Evolutionary conservation across 1,140 invertebrate genomes (phyloP).

Genomic region (Drosophila busckii): DNA sequence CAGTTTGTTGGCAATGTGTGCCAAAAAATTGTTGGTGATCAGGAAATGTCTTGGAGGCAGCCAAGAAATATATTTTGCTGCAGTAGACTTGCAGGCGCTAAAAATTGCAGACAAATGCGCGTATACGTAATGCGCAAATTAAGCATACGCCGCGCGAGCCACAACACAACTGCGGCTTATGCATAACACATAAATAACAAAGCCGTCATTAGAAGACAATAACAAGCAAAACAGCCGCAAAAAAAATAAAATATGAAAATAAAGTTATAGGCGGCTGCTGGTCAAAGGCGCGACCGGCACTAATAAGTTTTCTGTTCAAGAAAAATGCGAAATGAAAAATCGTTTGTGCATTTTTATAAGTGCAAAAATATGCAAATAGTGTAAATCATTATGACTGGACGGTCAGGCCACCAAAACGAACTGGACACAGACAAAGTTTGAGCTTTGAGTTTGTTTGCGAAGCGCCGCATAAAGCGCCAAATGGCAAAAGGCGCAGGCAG

Average conservation of each 20-base stretch:
- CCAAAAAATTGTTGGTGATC: slow-evolving; percentile 13
- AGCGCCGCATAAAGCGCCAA: slow-evolving; percentile 18
- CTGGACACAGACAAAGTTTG: slow-evolving; percentile 61
- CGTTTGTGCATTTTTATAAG: slow-evolving; percentile 77
- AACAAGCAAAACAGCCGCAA: slow-evolving; percentile 7
- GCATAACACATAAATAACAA: slow-evolving; percentile 72
- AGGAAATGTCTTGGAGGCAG: slow-evolving; percentile 35
- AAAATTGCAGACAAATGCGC: slow-evolving; percentile 53
- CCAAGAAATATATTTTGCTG: slow-evolving; percentile 40
- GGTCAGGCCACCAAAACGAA: slow-evolving; percentile 2
- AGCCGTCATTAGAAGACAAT: slow-evolving; percentile 41
- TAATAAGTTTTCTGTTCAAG: slow-evolving; percentile 75
- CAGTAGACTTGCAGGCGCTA: slow-evolving; percentile 72
- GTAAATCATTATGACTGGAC: slow-evolving; percentile 72
- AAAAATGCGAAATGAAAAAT: slow-evolving; percentile 73
- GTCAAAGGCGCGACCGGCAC: slow-evolving; percentile 58
- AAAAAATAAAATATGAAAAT: slow-evolving; percentile 15
- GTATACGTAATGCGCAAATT: slow-evolving; percentile 53
- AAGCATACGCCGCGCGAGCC: slow-evolving; percentile 42
- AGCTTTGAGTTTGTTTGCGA: slow-evolving; percentile 36
- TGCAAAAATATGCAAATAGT: slow-evolving; percentile 76
- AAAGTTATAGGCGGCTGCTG: slow-evolving; percentile 7
- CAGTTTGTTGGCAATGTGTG: slow-evolving; percentile 24
- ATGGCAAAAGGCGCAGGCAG: slow-evolving; percentile 10
- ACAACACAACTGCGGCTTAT: slow-evolving; percentile 31